Evolutionary conservation across 2,888 invertebrate species (phyloP), one percentile per base, ranked within the genome.

Genomic region (Tridacna crocea): DNA sequence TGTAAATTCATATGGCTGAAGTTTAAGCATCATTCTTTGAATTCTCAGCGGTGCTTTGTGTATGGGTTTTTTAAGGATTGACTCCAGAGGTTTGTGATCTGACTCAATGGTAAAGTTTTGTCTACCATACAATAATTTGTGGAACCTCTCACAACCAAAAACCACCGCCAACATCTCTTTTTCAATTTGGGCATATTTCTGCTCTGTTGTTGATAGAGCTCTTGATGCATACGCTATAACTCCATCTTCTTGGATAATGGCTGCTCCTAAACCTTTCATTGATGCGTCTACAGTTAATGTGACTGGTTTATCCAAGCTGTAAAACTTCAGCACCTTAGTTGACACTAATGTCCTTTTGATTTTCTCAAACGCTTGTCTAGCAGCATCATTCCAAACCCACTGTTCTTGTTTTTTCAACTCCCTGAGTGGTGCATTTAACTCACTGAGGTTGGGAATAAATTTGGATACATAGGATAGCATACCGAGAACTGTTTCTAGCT

Each of bases 31-130:
- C 66, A 75, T 76, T 70, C 75, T 76, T 74, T 83, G 51, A 66
- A 72, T n/a, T 76, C 47, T 55, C 55, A 74, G 17, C n/a, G 81
- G 77, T n/a, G 76, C 76, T 61, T 46, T 68, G 68, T 81, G 81
- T 11, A 77, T 81, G 15, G 75, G 65, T 65, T 84, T 87, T 47
- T 36, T 70, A n/a, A 83, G 75, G 19, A 87, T 87, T 0, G 46
- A 26, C 70, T 87, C 75, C 8, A 85, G 72, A 12, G 87, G 84
- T 60, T 84, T 87, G 55, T 87, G 87, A 51, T 84, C 87, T 55
- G 75, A 75, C 72, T 87, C 82, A 2, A 82, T 72, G 15, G 24
- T 58, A 17, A 73, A 26, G 3, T 82, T 68, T 61, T 81, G 48
- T 46, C 79, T 48, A 11, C 85, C 84, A 73, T 78, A 85, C 15